Evolutionary conservation across 2,113 vertebrate genomes (phyloP), one percentile per base, ranked within the genome.

Genomic region (Climacteris rufus): DNA sequence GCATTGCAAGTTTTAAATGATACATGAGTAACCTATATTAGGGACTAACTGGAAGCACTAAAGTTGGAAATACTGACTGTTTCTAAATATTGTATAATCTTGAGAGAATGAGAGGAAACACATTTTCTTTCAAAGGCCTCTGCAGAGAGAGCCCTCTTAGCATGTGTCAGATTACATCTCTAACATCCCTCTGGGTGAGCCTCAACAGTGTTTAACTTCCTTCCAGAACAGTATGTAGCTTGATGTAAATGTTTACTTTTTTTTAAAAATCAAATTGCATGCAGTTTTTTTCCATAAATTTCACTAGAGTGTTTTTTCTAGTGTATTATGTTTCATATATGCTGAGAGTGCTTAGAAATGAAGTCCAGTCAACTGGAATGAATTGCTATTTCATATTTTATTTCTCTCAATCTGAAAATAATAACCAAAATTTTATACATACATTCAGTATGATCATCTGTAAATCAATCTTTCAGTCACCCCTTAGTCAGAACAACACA

Each of bases 71-170:
- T 87, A 70, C 70, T 84, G 89, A 81, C 65, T 91, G 53, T 83
- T 94, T 94, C 89, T 93, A 95, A 93, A 95, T 85, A 70, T 53
- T 93, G 89, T 83, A 91, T 85, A 94, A 93, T 88, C 84, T 93
- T 90, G 53, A 95, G 87, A 95, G 87, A 96, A 96, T 85, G 87
- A 94, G 70, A 95, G 94, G 95, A 97, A 97, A 97, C 91, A 96
- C 93, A 93, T 96, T 97, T 96, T 93, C 81, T 87, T 94, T 95
- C 84, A 95, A 94, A 96, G 91, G 57, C 45, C 21, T 90, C 70
- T 87, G 54, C 71, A 71, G 71, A 89, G 52, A 68, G 49, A 87
- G 10, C 83, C n/a, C 45, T 93, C 74, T 93, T 82, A 64, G 24
- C 25, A 60, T 69, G 85, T 76, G 61, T 94, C 78, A 96, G 94